Base-by-base conservation (phyloP, 2,797 vertebrate genomes). In the Allobates femoralis region DNA sequence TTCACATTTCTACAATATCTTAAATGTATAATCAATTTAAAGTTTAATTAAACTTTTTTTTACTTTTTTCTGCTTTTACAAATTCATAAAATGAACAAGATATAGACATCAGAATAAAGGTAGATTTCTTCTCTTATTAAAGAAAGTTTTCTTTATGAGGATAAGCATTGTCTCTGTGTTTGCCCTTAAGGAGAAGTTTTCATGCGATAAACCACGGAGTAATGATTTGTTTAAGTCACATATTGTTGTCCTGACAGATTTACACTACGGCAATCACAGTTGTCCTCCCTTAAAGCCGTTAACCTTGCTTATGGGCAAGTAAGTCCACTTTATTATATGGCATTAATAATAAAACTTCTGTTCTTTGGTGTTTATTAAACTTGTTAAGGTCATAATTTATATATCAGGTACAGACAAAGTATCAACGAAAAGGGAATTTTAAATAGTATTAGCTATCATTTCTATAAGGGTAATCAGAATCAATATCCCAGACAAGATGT, bases 271-370 rank as follows among this genome's bases (percentile, higher is more conserved):
- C 85, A 69, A 77, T 79, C 73, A 87, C 51, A 79, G 74, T 56
- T 21, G 74, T 58, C 81, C 81, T 87, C 73, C 80, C 50, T 53
- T 51, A n/a, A 53, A 41, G 62, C 73, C 56, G 66, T 83, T 87
- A 83, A 87, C 85, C 85, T 83, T 87, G 85, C 60, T 77, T 78
- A 77, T 67, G 37, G 64, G 53, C 80, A 83, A 77, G 80, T 87
- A 74, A 34, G 32, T n/a, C 66, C 15, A 30, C 64, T 87, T 83
- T 69, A 83, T 83, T 67, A 77, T 82, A 78, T 78, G 16, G 74
- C 74, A 71, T 76, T 86, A 58, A 76, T 75, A 80, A 82, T 86
- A 86, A 55, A 77, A 41, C 60, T 30, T 83, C 23, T 55, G 66
- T 77, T 51, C 50, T 77, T 26, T 77, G 74, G 34, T 64, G 15